A percentile compares a stretch with the other conserved stretches of the same genome.
phyloP scores from a whole-genome alignment of 2,113 vertebrate genomes.

The Amphilophus citrinellus region DNA sequence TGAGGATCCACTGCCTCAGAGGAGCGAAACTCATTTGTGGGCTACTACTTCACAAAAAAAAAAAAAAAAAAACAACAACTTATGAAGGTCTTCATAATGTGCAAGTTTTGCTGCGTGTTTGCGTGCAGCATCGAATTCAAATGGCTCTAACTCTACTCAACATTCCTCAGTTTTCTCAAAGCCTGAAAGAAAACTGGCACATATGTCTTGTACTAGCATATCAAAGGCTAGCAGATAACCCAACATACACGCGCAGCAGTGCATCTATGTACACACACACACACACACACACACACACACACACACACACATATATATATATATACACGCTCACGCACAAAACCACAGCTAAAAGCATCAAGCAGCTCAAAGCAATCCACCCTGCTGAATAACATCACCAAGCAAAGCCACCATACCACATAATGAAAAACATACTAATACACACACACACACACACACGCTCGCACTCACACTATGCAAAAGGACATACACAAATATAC shows the following conservation, averaged over 20 bases:
- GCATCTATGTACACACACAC: not conserved
- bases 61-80: not conserved
- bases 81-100: conserved; percentile 17
- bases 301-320: no score
- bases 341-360: conserved; percentile 77
- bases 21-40: conserved; percentile 27
- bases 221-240: conserved; percentile 60
- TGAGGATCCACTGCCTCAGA: conserved; percentile 12
- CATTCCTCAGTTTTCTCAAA: conserved; percentile 57
- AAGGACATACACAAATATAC: not conserved
- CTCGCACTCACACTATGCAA: not conserved
- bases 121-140: conserved; percentile 30
- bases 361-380: conserved; percentile 70
- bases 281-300: no score
- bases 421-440: conserved; percentile 74
- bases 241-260: conserved; percentile 29
- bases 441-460: conserved; percentile 46
- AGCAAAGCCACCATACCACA: conserved; percentile 69
- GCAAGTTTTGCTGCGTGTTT: conserved; percentile 24
- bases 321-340: conserved; percentile 28
- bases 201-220: conserved; percentile 55
- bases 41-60: conserved; percentile 26
- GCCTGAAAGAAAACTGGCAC: conserved; percentile 25
- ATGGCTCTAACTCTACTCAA: conserved; percentile 52
- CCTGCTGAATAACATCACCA: conserved; percentile 72